Evolutionary conservation across 1,140 invertebrate species (phyloP).

Genomic region (Lasaia peninsularis): DNA sequence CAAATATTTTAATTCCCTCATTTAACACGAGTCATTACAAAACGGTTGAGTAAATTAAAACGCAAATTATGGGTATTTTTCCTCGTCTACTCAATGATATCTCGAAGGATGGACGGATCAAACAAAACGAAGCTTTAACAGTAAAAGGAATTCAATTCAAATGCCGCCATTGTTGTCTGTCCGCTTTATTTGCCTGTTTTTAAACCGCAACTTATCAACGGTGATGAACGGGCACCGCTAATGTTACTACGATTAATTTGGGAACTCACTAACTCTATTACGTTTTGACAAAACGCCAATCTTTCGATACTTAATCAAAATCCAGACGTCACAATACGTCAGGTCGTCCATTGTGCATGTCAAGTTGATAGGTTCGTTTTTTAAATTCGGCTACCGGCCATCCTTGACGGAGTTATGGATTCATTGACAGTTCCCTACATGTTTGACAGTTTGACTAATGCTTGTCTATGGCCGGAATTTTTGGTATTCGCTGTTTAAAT

Average conservation of each 20-base stretch:
- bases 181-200: conserved; percentile 49
- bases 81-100: conserved; percentile 30
- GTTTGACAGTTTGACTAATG: conserved; percentile 67
- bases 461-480: conserved; percentile 43
- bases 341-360: conserved; percentile 38
- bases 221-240: conserved; percentile 38
- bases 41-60: background rate
- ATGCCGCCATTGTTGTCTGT: conserved; percentile 65
- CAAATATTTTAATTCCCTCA: background rate
- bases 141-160: conserved; percentile 56
- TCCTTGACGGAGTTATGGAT: conserved; percentile 41
- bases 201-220: conserved; percentile 31
- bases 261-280: conserved; percentile 52
- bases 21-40: background rate
- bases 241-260: conserved; percentile 32
- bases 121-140: conserved; percentile 27
- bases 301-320: conserved; percentile 49
- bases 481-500: conserved; percentile 23
- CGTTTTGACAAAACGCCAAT: conserved; percentile 11
- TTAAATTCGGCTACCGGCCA: conserved; percentile 44
- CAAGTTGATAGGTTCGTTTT: conserved; percentile 22
- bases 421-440: conserved; percentile 49
- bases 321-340: conserved; percentile 48
- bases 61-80: conserved; percentile 24
- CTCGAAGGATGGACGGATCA: conserved; percentile 21